A percentile compares a stretch with the other conserved stretches of the same genome.
Evolutionary conservation across 2,888 invertebrate genomes (phyloP).

Genomic region (Rhamphomyia laevipes): DNA sequence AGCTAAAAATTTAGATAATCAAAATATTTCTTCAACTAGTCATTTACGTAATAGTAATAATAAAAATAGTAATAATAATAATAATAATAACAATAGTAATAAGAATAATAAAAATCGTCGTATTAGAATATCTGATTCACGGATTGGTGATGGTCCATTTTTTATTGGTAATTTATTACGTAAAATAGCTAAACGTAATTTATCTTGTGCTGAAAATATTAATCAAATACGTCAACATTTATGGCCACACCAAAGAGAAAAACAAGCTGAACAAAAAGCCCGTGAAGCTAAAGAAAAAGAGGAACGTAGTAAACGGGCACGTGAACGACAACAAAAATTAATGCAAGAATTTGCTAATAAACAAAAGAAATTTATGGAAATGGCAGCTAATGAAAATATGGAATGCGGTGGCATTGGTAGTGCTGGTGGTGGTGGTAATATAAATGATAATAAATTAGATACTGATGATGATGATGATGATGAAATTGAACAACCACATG

Average conservation of each 20-base stretch:
- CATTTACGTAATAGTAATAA: slow-evolving; percentile 4
- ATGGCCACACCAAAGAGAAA: slow-evolving; percentile 73
- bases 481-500: slow-evolving; percentile 45
- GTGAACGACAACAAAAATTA: slow-evolving; percentile 80
- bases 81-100: neutral
- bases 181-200: slow-evolving; percentile 59
- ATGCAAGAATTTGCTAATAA: slow-evolving; percentile 88
- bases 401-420: slow-evolving; percentile 32
- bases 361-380: slow-evolving; percentile 84
- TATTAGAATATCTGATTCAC: slow-evolving; percentile 29
- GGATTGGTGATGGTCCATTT: slow-evolving; percentile 73
- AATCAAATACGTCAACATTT: slow-evolving; percentile 57
- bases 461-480: slow-evolving; percentile 48
- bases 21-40: slow-evolving; percentile 6
- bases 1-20: neutral
- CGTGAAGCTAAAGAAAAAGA: slow-evolving; percentile 58
- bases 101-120: slow-evolving; percentile 25
- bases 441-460: too few relatives aligned
- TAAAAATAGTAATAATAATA: neutral
- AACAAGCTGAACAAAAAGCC: slow-evolving; percentile 61
- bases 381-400: slow-evolving; percentile 52
- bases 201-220: slow-evolving; percentile 55
- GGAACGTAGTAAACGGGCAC: slow-evolving; percentile 70
- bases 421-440: too few relatives aligned
- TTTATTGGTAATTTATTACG: slow-evolving; percentile 73